Evolutionary conservation across 2,888 invertebrate genomes (phyloP), one percentile per base, ranked within the genome.

Genomic region (Lamproptera curius): DNA sequence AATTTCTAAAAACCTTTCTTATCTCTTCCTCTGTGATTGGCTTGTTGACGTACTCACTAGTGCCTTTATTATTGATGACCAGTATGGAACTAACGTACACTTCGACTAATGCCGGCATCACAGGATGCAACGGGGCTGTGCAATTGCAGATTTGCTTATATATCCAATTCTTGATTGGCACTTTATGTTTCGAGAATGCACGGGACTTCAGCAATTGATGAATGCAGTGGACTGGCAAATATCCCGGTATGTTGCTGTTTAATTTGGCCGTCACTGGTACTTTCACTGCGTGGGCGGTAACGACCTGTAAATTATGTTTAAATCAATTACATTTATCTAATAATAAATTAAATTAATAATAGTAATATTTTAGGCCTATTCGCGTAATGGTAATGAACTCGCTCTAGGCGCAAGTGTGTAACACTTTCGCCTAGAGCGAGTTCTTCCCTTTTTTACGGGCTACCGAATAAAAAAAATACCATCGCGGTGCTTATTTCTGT

Each of bases 91-190:
- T 96, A 0, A 98, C 97, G 65, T 97, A 99, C 0, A 97, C 97
- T 81, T 98, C 98, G 1, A 98, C 95, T 17, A 99, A 86, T 1
- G 95, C 94, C 0, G 98, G 97, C 75, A 98, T 90, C 1, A 97
- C 95, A 0, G 97, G 95, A 83, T 99, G 98, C 38, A 99, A 78
- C 0, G 98, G 98, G n/a, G 95, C 92, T 1, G 92, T 92, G 58
- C 96, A 94, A 57, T 92, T 92, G 67, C 96, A 95, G 47, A 98
- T 94, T 85, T 99, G 98, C 58, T 92, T 92, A 67, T 97, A 98
- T 56, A 98, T 98, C 98, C 98, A 98, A 64, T 93, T 95, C 81
- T 97, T 97, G 4, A 98, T 97, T 0, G 97, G 96, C 1, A 98
- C 97, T 76, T 96, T 95, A 73, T 98, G 96, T 73, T 98, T 98